Evolutionary conservation across 1,140 invertebrate species (phyloP).

Genomic region (Temnothorax curvispinosus): DNA sequence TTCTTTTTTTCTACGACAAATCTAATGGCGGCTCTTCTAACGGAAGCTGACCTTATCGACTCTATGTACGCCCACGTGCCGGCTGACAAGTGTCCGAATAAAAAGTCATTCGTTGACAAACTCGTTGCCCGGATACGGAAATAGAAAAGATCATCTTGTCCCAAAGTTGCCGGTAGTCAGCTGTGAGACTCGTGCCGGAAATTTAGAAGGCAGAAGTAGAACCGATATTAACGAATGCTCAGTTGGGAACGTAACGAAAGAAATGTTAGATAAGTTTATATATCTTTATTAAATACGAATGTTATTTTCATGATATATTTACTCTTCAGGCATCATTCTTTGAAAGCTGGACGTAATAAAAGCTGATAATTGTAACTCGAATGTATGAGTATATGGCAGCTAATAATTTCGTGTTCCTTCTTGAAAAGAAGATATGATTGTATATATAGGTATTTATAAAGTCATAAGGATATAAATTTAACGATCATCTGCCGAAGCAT

Average conservation of each 20-base stretch:
- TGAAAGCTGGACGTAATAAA: background rate
- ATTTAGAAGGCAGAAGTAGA: background rate
- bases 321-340: background rate
- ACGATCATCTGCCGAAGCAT: background rate
- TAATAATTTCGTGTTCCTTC: background rate
- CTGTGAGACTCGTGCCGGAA: constrained; percentile 25
- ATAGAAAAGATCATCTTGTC: constrained; percentile 64
- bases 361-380: background rate
- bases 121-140: constrained; percentile 59
- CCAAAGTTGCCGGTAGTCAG: constrained; percentile 43
- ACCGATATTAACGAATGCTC: background rate
- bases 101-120: constrained; percentile 67
- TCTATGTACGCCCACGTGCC: constrained; percentile 54
- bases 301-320: background rate
- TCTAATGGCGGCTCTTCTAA: constrained; percentile 27
- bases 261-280: background rate
- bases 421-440: background rate
- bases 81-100: constrained; percentile 63
- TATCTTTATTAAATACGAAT: background rate
- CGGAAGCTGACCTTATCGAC: constrained; percentile 28
- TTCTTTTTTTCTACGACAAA: background rate
- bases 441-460: background rate
- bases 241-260: background rate
- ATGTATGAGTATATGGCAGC: background rate
- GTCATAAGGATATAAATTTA: background rate